Evolutionary conservation across 1,140 invertebrate genomes (phyloP).

Genomic region (Sycobia sp.): DNA sequence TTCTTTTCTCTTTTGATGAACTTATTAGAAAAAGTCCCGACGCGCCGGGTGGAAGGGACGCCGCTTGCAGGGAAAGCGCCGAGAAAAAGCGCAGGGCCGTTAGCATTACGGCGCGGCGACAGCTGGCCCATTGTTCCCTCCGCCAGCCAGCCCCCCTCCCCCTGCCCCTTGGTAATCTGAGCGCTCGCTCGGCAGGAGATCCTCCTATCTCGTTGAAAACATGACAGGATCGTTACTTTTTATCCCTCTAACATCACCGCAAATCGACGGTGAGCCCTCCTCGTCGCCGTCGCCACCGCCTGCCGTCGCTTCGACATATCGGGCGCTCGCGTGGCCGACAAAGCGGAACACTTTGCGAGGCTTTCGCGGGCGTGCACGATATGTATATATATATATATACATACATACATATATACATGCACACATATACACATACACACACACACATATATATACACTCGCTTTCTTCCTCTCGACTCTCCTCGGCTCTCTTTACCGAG

Average conservation of each 20-base stretch:
- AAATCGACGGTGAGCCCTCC: not conserved
- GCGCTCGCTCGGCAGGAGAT: not conserved
- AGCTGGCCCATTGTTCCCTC: not conserved
- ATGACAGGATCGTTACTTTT: conserved; percentile 26
- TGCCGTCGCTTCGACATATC: not conserved
- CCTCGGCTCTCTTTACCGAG: too few relatives aligned
- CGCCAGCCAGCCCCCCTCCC: too few relatives aligned
- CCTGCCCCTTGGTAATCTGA: conserved; percentile 13
- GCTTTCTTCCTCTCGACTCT: not conserved
- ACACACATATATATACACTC: too few relatives aligned
- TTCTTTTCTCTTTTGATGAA: too few relatives aligned
- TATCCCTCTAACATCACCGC: conserved; percentile 17
- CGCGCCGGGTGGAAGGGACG: too few relatives aligned
- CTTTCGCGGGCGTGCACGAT: too few relatives aligned
- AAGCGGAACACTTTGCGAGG: conserved; percentile 2
- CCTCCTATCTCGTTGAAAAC: conserved; percentile 19
- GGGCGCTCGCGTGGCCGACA: not conserved
- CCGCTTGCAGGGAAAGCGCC: too few relatives aligned
- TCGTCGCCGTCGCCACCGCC: not conserved
- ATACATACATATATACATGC: too few relatives aligned
- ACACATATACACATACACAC: too few relatives aligned
- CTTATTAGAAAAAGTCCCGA: too few relatives aligned
- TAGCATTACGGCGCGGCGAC: not conserved
- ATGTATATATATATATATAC: too few relatives aligned
- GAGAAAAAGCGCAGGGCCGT: too few relatives aligned